Percentiles rank a stretch among this genome's conserved stretches.
Conservation (phyloP, 2,888 invertebrate species). For the Drosophila putrida region DNA sequence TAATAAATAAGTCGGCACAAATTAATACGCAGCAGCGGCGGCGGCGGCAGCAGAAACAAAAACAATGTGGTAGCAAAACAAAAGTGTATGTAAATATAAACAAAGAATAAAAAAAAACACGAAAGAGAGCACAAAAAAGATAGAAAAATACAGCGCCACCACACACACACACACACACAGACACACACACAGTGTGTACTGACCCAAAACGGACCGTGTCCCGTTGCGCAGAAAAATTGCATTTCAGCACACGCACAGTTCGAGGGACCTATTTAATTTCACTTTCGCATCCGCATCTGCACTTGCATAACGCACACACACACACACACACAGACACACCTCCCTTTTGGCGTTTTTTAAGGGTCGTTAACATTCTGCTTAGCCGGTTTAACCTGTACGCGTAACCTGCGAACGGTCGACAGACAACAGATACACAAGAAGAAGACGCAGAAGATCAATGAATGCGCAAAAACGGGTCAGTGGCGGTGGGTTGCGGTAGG, state of each 20-base stretch:
- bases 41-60: conserved; percentile 37
- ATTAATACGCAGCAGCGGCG: conserved; percentile 27
- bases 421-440: conserved; percentile 70
- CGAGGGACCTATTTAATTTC: conserved; percentile 18
- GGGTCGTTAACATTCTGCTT: conserved; percentile 67
- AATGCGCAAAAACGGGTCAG: conserved; percentile 78
- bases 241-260: conserved; percentile 13
- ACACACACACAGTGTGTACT: conserved; percentile 41
- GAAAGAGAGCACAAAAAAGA: conserved; percentile 45
- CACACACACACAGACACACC: conserved; percentile 9
- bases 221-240: conserved; percentile 18
- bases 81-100: conserved; percentile 74
- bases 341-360: conserved; percentile 48
- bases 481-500: conserved; percentile 55
- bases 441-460: conserved; percentile 70
- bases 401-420: conserved; percentile 7
- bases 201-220: conserved; percentile 27
- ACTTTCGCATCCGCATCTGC: conserved; percentile 27
- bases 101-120: conserved; percentile 69
- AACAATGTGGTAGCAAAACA: conserved; percentile 66
- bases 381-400: conserved; percentile 67
- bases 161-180: no score
- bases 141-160: conserved; percentile 27
- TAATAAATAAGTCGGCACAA: conserved; percentile 25
- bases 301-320: conserved; percentile 47